Base-by-base conservation (phyloP, 2,113 vertebrate species). In the Campylomormyrus numenius region DNA sequence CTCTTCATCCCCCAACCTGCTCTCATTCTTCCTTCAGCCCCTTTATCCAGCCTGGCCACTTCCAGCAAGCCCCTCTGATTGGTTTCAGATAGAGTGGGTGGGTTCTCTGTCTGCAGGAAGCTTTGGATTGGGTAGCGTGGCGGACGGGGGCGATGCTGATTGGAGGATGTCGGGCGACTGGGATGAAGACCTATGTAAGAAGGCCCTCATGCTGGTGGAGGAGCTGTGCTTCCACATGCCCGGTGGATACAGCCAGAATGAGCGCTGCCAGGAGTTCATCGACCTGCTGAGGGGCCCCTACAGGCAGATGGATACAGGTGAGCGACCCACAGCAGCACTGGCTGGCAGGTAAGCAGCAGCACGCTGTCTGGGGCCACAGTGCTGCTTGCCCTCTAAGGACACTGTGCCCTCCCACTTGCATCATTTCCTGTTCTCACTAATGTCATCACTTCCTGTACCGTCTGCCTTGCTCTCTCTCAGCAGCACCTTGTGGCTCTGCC, bases 141-240 rank as follows among this genome's bases (percentile, higher is more conserved):
- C 93, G 89, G 92, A 93, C 88, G 85, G 87, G 96, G 96, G 96
- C 95, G 77, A 96, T 96, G 96, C 96, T 89, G 95, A 96, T 96
- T 95, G 96, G 96, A 95, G 94, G 95, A 98, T 98, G 97, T 98
- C 97, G 87, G 97, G 97, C 90, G 97, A 98, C 95, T 97, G 97
- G 90, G 97, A 98, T 94, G 97, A 98, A 94, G 97, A 97, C 91
- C 91, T 97, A 93, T 97, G 97, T 93, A 97, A 96, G 92, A 96
- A 96, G 94, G 97, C 96, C 15, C 94, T 97, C 93, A 93, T 95
- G 93, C 89, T 98, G 92, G 96, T 97, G 93, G 96, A 97, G 19
- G 97, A 98, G 92, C 96, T 98, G 91, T 98, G 97, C 93, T 96
- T 97, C n/a, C 94, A 95, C 93, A 95, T 94, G 0, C 92, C 92